Percentiles rank a stretch among this genome's conserved stretches.
These are phyloP conservation scores for Coregonus clupeaformis DNA, from an alignment of 2,113 vertebrate genomes.

Conservation along the genomic window DNA sequence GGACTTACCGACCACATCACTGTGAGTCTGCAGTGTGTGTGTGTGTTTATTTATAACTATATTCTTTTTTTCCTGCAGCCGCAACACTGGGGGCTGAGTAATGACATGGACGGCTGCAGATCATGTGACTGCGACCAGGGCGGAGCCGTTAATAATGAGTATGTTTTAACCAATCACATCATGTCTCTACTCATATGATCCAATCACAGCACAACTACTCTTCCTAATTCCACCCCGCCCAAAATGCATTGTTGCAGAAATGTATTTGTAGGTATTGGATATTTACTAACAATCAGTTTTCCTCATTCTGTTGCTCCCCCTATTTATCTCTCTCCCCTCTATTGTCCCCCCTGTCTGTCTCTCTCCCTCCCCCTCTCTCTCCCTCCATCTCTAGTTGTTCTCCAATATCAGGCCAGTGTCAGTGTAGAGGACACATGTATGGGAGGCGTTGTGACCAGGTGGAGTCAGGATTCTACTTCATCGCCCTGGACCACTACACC, in stretches of 20 bases:
- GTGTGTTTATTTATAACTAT: neutral
- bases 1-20: neutral
- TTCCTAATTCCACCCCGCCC: too few relatives aligned
- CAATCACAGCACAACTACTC: neutral
- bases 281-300: too few relatives aligned
- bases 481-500: slow-evolving; percentile 90
- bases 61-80: slow-evolving; percentile 70
- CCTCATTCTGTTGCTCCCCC: too few relatives aligned
- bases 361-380: neutral
- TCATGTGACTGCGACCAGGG: slow-evolving; percentile 92
- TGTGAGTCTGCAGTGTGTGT: neutral
- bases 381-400: slow-evolving; percentile 78
- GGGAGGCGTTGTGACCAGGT: slow-evolving; percentile 88
- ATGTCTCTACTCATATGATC: neutral
- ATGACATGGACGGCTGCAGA: slow-evolving; percentile 92
- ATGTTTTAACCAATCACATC: neutral
- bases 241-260: too few relatives aligned
- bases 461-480: slow-evolving; percentile 90
- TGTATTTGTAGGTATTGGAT: too few relatives aligned
- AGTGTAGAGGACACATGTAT: slow-evolving; percentile 85
- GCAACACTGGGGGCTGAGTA: slow-evolving; percentile 92
- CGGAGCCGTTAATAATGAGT: slow-evolving; percentile 77
- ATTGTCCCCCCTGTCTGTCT: neutral
- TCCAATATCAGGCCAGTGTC: slow-evolving; percentile 80
- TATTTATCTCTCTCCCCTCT: too few relatives aligned